Evolutionary conservation across 2,113 vertebrate species (phyloP).

Genomic region (Forbesichthys papilliferus): DNA sequence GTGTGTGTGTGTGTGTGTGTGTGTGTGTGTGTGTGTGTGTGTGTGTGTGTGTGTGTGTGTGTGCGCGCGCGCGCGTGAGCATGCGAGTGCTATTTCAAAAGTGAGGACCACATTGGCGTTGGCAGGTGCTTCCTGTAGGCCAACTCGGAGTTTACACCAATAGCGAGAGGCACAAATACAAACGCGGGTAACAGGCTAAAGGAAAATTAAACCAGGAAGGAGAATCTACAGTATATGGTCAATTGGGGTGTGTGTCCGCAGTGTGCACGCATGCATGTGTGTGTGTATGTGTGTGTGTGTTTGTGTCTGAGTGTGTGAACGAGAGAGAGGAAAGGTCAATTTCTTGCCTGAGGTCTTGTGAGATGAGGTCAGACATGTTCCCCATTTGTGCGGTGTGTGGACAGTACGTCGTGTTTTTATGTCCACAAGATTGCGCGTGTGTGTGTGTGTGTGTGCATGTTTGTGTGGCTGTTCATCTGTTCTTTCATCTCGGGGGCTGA

Average conservation of each 20-base stretch:
- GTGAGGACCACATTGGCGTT: neutral
- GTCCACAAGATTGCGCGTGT: neutral
- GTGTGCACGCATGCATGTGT: neutral
- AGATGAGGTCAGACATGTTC: constrained; percentile 21
- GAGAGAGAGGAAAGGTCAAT: neutral
- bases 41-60: too few species aligned
- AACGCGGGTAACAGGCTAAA: neutral
- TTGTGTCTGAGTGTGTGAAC: neutral
- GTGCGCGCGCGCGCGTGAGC: neutral
- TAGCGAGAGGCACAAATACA: neutral
- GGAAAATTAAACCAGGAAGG: too few species aligned
- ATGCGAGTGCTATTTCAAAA: neutral
- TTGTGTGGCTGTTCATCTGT: constrained; percentile 31
- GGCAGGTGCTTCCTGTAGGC: neutral
- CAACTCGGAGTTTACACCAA: neutral
- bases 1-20: neutral
- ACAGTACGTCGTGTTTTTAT: too few species aligned
- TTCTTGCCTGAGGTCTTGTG: neutral
- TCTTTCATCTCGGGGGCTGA: constrained; percentile 41
- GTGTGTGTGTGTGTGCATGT: constrained; percentile 3
- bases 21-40: too few species aligned
- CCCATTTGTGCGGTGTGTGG: constrained; percentile 1
- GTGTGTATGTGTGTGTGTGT: neutral
- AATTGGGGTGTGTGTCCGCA: too few species aligned
- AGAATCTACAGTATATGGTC: too few species aligned